Evolutionary conservation across 1,140 invertebrate genomes (phyloP), one percentile per base, ranked within the genome.

Genomic region (Formica selysi): DNA sequence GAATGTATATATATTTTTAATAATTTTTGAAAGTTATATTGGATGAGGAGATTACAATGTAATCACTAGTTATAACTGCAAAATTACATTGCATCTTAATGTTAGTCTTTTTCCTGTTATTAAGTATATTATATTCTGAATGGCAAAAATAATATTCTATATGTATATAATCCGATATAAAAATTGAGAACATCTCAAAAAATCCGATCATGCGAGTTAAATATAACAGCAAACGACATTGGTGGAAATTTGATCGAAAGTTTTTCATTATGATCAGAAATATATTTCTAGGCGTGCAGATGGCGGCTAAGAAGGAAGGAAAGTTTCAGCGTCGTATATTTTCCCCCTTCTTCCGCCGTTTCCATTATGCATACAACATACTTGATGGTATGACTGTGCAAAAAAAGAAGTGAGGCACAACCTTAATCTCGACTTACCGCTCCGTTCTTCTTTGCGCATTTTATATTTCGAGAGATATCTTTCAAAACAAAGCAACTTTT

Each of bases 321-420:
- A 57, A 79, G 51, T 57, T 59, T 22, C 41, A 73, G n/a, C 22
- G 13, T 59, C 51, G 38, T 80, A 80, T 86, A 80, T 70, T 86
- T 62, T 62, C 76, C 70, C 13, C 19, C 76, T 86, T 44, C 29
- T 83, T 61, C 54, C 36, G 26, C 44, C 57, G 32, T 48, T 86
- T 83, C 32, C 67, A 83, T 86, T 86, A 86, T 86, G 85, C 78
- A 83, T 83, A 83, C 68, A 73, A 73, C 79, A 86, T 54, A 83
- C 67, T 86, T 80, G 81, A 84, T 79, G 80, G 44, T 67, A 22
- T 19, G 51, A 64, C 41, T 65, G 70, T 59, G 51, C 11, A 26
- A 62, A 78, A 76, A 62, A 70, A 62, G 11, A 65, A 57, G 5
- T 13, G 48, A 85, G 26, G 10, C 44, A 26, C 65, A 64, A 83